Conservation (phyloP, 2,113 vertebrate species). For the Corythornis madagascariensis region DNA sequence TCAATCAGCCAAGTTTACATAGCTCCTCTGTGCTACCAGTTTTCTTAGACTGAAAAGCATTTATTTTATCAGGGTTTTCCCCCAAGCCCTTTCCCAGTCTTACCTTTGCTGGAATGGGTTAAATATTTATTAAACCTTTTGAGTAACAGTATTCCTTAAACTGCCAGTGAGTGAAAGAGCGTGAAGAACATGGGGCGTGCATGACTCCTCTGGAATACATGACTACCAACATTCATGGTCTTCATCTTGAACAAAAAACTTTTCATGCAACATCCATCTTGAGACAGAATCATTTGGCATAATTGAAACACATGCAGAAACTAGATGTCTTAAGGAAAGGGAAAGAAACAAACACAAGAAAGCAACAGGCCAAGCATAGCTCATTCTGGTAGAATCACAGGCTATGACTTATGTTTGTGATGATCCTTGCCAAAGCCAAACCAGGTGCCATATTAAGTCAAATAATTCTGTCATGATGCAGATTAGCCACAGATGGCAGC, state of each 20-base stretch:
- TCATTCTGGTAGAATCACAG: not conserved
- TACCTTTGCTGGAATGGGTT: conserved; percentile 7
- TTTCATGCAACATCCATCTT: not conserved
- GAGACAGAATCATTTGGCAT: not conserved
- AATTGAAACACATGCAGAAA: conserved; percentile 21
- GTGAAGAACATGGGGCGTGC: not conserved
- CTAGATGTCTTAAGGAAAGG: not conserved
- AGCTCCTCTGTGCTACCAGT: not conserved
- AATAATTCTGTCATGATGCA: conserved; percentile 4
- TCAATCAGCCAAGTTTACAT: not conserved
- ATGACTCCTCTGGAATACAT: not conserved
- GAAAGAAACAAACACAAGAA: not conserved
- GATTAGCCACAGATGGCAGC: conserved; percentile 46
- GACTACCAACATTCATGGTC: not conserved
- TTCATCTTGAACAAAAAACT: not conserved
- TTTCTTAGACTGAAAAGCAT: not conserved
- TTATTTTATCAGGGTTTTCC: not conserved
- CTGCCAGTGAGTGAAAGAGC: not conserved
- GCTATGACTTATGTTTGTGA: not conserved
- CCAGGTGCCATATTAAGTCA: conserved; percentile 44
- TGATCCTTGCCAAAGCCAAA: conserved; percentile 47
- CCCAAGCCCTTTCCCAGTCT: not conserved
- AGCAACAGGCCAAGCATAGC: conserved; percentile 22
- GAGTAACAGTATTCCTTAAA: not conserved
- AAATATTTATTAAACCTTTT: not conserved